These are phyloP conservation scores for Agelastica alni DNA, from an alignment of 2,888 invertebrate species.

Conservation along the genomic window DNA sequence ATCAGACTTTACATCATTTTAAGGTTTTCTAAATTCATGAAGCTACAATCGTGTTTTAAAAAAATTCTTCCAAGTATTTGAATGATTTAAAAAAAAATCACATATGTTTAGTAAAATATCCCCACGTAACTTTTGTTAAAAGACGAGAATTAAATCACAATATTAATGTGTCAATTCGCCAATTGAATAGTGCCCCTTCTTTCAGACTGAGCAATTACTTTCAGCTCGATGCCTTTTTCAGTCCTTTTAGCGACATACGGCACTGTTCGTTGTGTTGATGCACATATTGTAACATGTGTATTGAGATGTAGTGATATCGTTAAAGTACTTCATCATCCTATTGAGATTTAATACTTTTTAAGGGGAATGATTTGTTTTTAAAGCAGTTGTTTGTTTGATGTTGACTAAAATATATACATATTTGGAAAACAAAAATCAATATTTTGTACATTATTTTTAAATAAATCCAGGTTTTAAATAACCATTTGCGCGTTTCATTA, in stretches of 20 bases:
- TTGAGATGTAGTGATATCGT: constrained; percentile 35
- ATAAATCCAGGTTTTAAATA: not conserved
- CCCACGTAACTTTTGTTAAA: not conserved
- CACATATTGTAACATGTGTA: constrained; percentile 37
- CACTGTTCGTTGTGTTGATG: constrained; percentile 22
- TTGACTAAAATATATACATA: too few species aligned
- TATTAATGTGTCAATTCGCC: constrained; percentile 13
- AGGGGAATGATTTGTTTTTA: not conserved
- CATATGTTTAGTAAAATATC: not conserved
- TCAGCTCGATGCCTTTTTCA: constrained; percentile 42
- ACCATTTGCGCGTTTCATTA: too few species aligned
- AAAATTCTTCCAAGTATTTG: too few species aligned
- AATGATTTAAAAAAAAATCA: too few species aligned
- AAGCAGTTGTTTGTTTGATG: not conserved
- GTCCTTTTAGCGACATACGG: constrained; percentile 42
- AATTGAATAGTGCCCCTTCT: constrained; percentile 20
- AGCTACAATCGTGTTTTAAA: too few species aligned
- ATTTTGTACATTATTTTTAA: not conserved
- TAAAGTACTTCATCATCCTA: constrained; percentile 28
- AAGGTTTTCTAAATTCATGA: too few species aligned
- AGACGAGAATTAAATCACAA: constrained; percentile 23
- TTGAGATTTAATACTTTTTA: constrained; percentile 15
- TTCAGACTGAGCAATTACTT: constrained; percentile 32
- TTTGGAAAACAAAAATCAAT: too few species aligned
- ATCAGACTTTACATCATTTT: too few species aligned